Evolutionary conservation across 2,113 vertebrate species (phyloP).

Genomic region (Phalacrocorax carbo): DNA sequence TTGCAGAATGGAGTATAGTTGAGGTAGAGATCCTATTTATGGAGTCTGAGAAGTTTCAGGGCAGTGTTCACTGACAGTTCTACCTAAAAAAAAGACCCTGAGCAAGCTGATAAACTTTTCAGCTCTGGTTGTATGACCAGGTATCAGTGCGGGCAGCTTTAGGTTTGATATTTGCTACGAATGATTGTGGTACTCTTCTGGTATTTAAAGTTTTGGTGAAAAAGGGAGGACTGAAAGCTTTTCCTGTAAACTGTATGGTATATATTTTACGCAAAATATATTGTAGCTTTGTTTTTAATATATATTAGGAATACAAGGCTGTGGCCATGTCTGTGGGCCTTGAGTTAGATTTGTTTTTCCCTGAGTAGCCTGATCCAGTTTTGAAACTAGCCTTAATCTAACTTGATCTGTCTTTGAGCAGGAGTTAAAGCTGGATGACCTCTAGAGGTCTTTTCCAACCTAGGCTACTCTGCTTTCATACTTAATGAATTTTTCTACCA

Average conservation of each 20-base stretch:
- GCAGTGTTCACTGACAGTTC: not conserved
- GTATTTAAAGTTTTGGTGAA: not conserved
- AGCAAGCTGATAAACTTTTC: not conserved
- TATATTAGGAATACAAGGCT: not conserved
- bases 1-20: not conserved
- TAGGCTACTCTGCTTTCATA: not conserved
- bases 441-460: not conserved
- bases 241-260: not conserved
- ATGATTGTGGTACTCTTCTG: not conserved
- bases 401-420: not conserved
- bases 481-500: not conserved
- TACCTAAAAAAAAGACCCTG: not conserved
- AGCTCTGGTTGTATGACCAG: not conserved
- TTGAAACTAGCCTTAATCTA: not conserved
- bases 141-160: not conserved
- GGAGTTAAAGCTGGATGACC: not conserved
- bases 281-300: not conserved
- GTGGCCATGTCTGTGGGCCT: not conserved
- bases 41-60: not conserved
- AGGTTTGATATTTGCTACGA: not conserved
- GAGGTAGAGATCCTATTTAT: not conserved
- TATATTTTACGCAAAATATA: not conserved
- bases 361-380: not conserved
- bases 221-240: not conserved
- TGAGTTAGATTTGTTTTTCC: not conserved